Percentiles rank a stretch among this genome's conserved stretches.
Evolutionary conservation across 2,888 invertebrate genomes (phyloP).

Genomic region (Andrena bicolor): DNA sequence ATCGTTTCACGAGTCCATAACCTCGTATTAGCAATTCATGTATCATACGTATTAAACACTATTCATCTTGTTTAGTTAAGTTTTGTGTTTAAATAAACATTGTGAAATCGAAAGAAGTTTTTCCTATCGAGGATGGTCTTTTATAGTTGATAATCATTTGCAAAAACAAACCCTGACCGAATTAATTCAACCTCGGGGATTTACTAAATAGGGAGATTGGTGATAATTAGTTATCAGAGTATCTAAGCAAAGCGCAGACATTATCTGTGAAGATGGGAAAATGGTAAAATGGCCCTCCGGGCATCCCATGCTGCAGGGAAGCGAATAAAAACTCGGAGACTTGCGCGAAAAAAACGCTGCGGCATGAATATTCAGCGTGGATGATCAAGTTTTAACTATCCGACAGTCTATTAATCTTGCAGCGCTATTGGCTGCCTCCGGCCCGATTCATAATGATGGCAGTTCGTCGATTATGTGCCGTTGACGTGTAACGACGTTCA

Average conservation of each 20-base stretch:
- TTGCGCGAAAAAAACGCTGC: constrained; percentile 10
- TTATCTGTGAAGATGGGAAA: constrained; percentile 39
- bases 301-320: neutral
- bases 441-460: constrained; percentile 60
- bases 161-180: too few species aligned
- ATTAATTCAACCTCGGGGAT: too few species aligned
- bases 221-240: constrained; percentile 47
- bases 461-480: constrained; percentile 49
- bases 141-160: too few species aligned
- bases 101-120: too few species aligned
- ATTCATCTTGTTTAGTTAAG: too few species aligned
- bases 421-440: constrained; percentile 41
- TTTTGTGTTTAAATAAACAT: too few species aligned
- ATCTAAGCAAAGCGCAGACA: constrained; percentile 46
- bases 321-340: neutral
- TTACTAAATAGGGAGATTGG: constrained; percentile 47
- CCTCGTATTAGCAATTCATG: too few species aligned
- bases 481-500: constrained; percentile 44
- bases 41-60: too few species aligned
- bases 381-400: constrained; percentile 64
- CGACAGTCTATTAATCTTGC: constrained; percentile 65
- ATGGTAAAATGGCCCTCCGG: constrained; percentile 38
- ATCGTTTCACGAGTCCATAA: too few species aligned
- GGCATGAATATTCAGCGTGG: constrained; percentile 61
- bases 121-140: too few species aligned